Conservation (phyloP, 2,797 vertebrate genomes). For the Hylomyscus alleni region DNA sequence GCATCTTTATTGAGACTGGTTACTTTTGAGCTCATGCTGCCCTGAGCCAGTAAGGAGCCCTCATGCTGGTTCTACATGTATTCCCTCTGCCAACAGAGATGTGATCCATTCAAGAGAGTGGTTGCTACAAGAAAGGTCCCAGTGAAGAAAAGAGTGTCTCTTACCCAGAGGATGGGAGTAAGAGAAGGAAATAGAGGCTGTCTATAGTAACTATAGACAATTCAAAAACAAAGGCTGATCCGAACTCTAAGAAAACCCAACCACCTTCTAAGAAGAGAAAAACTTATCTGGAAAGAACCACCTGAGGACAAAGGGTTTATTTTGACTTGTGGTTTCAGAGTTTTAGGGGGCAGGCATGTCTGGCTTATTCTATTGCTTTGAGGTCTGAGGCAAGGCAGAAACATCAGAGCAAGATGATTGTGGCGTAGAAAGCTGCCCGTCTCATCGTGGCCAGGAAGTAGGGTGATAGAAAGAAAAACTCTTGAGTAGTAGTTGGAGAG, state of each 20-base stretch:
- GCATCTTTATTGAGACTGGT: not conserved
- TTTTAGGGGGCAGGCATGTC: not conserved
- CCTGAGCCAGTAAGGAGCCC: not conserved
- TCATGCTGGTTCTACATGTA: not conserved
- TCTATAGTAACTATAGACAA: not conserved
- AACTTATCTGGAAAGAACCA: not conserved
- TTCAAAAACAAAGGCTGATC: not conserved
- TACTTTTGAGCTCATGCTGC: not conserved
- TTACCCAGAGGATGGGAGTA: too few species aligned
- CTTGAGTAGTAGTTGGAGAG: not conserved
- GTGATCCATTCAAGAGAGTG: not conserved
- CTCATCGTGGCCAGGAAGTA: not conserved
- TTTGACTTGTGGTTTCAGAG: not conserved
- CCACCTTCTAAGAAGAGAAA: conserved; percentile 45
- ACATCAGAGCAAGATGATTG: not conserved
- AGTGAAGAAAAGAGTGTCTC: not conserved
- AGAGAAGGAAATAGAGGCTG: not conserved
- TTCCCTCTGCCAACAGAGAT: not conserved
- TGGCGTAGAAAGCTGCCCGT: not conserved
- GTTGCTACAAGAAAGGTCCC: not conserved
- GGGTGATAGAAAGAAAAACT: not conserved
- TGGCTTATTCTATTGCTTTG: not conserved
- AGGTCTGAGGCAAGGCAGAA: not conserved
- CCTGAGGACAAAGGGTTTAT: not conserved
- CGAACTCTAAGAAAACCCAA: conserved; percentile 37